phyloP scores from a whole-genome alignment of 2,888 invertebrate species.

The Dryocosmus kuriphilus region DNA sequence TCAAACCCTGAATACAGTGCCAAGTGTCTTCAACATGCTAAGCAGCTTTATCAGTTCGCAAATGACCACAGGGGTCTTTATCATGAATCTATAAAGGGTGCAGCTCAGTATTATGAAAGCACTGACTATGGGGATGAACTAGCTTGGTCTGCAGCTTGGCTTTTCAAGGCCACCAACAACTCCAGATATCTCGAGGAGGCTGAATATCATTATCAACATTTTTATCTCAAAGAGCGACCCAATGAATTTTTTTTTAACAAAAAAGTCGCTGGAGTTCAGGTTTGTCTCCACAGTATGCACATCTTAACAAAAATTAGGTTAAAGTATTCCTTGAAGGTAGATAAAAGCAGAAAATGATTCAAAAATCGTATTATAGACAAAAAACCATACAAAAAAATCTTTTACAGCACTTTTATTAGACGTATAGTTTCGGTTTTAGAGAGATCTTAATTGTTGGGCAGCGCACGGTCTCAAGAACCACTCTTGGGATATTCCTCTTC shows the following conservation, averaged over 20 bases:
- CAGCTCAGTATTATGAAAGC: conserved; percentile 78
- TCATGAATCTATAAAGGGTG: conserved; percentile 79
- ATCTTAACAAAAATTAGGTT: too few species aligned
- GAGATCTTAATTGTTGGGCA: neutral
- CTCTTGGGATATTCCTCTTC: neutral
- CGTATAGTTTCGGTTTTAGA: neutral
- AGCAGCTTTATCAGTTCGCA: conserved; percentile 79
- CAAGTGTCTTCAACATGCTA: conserved; percentile 78
- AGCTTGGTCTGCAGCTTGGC: conserved; percentile 81
- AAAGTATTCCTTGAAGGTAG: too few species aligned
- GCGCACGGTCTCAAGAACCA: neutral
- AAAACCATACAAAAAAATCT: neutral
- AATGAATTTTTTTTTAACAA: conserved; percentile 80
- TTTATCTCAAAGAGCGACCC: conserved; percentile 78
- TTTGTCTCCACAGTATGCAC: neutral
- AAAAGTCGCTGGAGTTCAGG: conserved; percentile 80
- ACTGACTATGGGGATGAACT: conserved; percentile 80
- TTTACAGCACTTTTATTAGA: neutral
- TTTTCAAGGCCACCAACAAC: conserved; percentile 79
- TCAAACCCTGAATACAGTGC: conserved; percentile 77
- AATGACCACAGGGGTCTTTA: conserved; percentile 78
- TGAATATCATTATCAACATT: conserved; percentile 78
- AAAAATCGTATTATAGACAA: neutral
- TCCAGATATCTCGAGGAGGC: conserved; percentile 78
- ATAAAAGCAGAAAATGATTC: neutral